A percentile compares a stretch with the other conserved stretches of the same genome.
Conservation (phyloP, 2,797 vertebrate species). For the Pristis pectinata region DNA sequence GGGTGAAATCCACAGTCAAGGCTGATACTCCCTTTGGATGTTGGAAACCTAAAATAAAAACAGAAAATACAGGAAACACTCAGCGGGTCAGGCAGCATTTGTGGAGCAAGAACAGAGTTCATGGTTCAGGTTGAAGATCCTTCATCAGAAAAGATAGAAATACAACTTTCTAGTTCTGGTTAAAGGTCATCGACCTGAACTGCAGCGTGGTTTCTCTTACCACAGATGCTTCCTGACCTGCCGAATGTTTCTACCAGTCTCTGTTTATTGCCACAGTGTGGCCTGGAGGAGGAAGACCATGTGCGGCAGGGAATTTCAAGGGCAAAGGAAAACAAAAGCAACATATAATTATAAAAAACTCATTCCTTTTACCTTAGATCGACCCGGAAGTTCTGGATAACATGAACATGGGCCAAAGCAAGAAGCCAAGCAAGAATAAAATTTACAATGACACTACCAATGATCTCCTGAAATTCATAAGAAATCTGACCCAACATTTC, state of each 20-base stretch:
- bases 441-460: background rate
- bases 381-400: background rate
- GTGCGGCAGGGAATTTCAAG: background rate
- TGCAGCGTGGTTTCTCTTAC: background rate
- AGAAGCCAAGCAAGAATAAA: background rate
- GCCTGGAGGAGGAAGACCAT: background rate
- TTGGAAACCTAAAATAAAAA: too few relatives aligned
- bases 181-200: background rate
- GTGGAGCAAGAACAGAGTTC: too few relatives aligned
- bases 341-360: background rate
- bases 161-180: too few relatives aligned
- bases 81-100: too few relatives aligned
- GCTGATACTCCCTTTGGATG: too few relatives aligned
- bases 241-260: background rate
- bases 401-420: background rate
- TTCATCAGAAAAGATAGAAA: too few relatives aligned
- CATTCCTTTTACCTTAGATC: background rate
- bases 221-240: too few relatives aligned
- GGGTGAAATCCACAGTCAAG: too few relatives aligned
- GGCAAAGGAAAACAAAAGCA: background rate
- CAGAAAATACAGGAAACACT: too few relatives aligned
- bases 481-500: constrained; percentile 27
- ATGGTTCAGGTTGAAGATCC: too few relatives aligned
- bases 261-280: background rate
- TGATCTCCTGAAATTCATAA: constrained; percentile 29